Percentiles rank a stretch among this genome's conserved stretches.
phyloP scores from a whole-genome alignment of 2,113 vertebrate species.

The Centropus bengalensis region DNA sequence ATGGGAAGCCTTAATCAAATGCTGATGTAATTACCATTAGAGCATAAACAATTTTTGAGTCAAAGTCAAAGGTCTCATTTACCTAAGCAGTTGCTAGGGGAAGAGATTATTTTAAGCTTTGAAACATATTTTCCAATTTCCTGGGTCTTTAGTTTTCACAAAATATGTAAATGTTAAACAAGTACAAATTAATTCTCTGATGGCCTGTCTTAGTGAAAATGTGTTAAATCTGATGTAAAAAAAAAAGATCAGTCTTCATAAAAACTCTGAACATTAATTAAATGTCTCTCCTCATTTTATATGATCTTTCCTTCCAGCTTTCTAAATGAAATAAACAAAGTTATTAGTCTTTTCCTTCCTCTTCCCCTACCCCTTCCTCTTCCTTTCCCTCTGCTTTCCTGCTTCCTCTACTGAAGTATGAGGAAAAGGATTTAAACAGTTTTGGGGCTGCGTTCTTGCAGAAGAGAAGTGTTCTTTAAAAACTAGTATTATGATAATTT shows the following conservation, averaged over 20 bases:
- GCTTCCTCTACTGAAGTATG: not conserved
- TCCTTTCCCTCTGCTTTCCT: too few species aligned
- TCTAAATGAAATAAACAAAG: not conserved
- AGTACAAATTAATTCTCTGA: constrained; percentile 11
- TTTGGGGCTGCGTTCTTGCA: not conserved
- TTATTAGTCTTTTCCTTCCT: accelerated
- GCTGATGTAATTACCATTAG: constrained; percentile 23
- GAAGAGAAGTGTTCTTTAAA: not conserved
- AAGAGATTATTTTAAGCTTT: constrained; percentile 38
- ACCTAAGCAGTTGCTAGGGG: constrained; percentile 30
- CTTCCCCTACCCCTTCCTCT: not conserved
- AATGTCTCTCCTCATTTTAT: not conserved
- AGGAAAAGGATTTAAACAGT: not conserved
- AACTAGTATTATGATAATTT: not conserved
- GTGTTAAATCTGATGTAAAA: not conserved
- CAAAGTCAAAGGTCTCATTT: constrained; percentile 39
- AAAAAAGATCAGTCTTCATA: not conserved
- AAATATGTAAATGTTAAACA: constrained; percentile 35
- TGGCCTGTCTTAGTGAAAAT: not conserved
- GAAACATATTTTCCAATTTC: constrained; percentile 34
- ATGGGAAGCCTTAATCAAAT: not conserved
- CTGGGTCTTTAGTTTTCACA: not conserved
- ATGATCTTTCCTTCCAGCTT: not conserved
- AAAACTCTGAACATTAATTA: not conserved
- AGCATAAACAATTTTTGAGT: constrained; percentile 35